phyloP scores from a whole-genome alignment of 2,888 invertebrate species.

The Opisthograptis luteolata region DNA sequence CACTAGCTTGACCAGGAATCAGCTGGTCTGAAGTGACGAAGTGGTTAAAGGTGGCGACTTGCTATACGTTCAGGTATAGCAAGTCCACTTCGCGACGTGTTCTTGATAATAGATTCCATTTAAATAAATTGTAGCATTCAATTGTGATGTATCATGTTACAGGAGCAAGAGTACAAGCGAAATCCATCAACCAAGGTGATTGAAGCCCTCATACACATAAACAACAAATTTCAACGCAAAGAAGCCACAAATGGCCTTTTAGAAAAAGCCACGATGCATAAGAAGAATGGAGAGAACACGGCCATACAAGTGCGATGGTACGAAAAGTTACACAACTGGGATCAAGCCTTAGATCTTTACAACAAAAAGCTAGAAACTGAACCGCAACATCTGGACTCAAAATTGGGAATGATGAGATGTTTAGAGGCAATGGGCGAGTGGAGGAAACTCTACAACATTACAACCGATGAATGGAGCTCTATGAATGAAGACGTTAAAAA shows the following conservation, averaged over 20 bases:
- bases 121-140: too few relatives aligned
- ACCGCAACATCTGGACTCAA: conserved; percentile 89
- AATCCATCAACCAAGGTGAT: conserved; percentile 89
- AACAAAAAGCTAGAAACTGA: conserved; percentile 88
- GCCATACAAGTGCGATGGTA: conserved; percentile 94
- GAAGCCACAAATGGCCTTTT: conserved; percentile 98
- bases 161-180: conserved; percentile 95
- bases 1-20: too few relatives aligned
- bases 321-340: conserved; percentile 99
- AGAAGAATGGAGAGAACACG: conserved; percentile 86
- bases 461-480: conserved; percentile 86
- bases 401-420: conserved; percentile 97
- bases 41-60: too few relatives aligned
- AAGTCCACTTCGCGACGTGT: too few relatives aligned
- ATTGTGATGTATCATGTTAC: too few relatives aligned
- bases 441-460: conserved; percentile 92
- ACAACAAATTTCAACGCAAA: conserved; percentile 98
- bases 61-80: too few relatives aligned
- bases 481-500: conserved; percentile 78
- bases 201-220: conserved; percentile 97
- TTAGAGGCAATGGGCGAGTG: conserved; percentile 99
- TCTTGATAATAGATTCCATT: too few relatives aligned
- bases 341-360: conserved; percentile 96
- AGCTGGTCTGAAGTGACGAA: too few relatives aligned
- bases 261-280: conserved; percentile 93